phyloP scores from a whole-genome alignment of 2,113 vertebrate species.

The Pygoscelis antarcticus region DNA sequence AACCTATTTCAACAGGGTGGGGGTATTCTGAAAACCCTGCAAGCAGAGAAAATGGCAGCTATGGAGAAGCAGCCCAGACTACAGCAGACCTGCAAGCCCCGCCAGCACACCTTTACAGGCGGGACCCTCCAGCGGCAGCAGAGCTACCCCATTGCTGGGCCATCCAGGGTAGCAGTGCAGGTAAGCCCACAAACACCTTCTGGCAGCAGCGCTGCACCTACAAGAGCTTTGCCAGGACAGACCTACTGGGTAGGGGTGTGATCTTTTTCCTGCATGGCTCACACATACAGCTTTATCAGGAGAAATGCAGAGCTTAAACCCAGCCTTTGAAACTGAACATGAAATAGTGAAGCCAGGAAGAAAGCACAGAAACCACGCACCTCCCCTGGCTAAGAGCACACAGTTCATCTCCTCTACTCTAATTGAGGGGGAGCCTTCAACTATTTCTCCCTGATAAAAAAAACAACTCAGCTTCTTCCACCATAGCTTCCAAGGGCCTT shows the following conservation, averaged over 20 bases:
- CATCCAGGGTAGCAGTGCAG: rapidly evolving
- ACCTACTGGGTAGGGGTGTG: rapidly evolving
- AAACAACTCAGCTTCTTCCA: neutral
- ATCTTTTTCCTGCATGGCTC: neutral
- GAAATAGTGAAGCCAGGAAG: neutral
- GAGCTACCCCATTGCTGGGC: neutral
- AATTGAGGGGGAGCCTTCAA: neutral
- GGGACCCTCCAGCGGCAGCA: neutral
- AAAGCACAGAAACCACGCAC: neutral
- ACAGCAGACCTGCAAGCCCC: neutral
- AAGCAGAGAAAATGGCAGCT: neutral
- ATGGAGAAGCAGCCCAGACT: neutral
- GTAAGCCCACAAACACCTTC: neutral
- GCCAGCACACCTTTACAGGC: rapidly evolving
- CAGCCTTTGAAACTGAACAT: neutral
- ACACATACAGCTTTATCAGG: neutral
- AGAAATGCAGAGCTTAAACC: neutral
- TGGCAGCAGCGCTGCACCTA: neutral
- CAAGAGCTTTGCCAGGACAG: neutral
- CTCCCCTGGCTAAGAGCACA: neutral
- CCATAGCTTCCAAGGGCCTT: neutral
- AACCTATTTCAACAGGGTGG: neutral
- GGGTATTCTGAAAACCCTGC: neutral
- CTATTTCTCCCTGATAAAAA: neutral
- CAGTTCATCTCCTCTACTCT: neutral